These are phyloP conservation scores for Coryphaenoides rupestris DNA, from an alignment of 2,113 vertebrate genomes.

Conservation along the genomic window DNA sequence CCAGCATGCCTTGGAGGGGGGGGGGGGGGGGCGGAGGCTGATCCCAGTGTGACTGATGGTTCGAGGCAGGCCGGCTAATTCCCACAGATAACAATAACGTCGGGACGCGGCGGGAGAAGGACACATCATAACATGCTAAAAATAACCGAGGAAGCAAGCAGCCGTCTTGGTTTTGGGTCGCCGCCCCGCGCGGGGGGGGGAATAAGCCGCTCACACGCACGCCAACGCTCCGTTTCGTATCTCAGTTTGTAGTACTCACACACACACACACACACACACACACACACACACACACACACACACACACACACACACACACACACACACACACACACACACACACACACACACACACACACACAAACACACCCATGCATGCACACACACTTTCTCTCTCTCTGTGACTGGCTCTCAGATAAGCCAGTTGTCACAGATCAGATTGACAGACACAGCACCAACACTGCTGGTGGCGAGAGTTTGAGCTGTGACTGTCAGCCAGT, in stretches of 20 bases:
- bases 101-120: conserved; percentile 6
- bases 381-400: neutral
- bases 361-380: neutral
- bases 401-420: conserved; percentile 43
- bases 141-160: conserved; percentile 16
- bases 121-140: conserved; percentile 30
- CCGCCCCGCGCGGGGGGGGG: conserved; percentile 23
- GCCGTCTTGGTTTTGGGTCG: conserved; percentile 8
- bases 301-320: conserved; percentile 9
- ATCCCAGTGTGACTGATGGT: conserved; percentile 23
- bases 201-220: conserved; percentile 12
- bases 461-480: conserved; percentile 35
- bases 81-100: conserved; percentile 34
- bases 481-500: conserved; percentile 50
- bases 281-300: neutral
- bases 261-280: neutral
- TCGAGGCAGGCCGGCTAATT: conserved; percentile 22
- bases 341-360: neutral
- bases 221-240: conserved; percentile 24
- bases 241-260: conserved; percentile 7
- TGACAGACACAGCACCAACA: conserved; percentile 46
- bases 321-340: neutral
- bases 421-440: conserved; percentile 49
- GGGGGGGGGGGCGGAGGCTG: neutral
- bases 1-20: conserved; percentile 26